Evolutionary conservation across 2,113 vertebrate genomes (phyloP).

Genomic region (Mellivora capensis): DNA sequence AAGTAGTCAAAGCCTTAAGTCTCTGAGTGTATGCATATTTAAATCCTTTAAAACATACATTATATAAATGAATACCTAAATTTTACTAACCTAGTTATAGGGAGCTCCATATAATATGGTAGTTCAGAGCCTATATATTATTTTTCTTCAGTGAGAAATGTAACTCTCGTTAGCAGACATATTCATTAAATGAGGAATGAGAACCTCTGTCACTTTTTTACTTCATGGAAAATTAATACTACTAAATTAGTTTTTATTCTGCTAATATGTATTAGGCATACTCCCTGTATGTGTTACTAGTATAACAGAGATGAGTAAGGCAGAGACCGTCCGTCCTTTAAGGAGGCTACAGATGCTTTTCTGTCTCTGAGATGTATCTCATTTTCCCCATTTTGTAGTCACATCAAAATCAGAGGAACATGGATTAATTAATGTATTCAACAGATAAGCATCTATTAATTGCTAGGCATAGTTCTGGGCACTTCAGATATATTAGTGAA

Average conservation of each 20-base stretch:
- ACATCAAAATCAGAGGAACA: background rate
- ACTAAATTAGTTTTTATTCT: conserved; percentile 36
- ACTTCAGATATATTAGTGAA: background rate
- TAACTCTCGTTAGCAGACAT: background rate
- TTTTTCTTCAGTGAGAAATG: conserved; percentile 21
- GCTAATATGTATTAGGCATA: background rate
- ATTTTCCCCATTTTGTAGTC: background rate
- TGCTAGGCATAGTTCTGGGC: background rate
- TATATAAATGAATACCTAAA: conserved; percentile 8
- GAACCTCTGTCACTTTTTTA: background rate
- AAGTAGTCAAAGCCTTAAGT: background rate
- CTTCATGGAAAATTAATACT: background rate
- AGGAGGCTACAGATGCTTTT: background rate
- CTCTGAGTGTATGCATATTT: background rate
- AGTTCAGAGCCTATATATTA: background rate
- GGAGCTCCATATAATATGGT: background rate
- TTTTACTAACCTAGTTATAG: conserved; percentile 13
- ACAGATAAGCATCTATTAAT: background rate
- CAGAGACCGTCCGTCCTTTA: background rate
- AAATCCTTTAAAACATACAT: background rate
- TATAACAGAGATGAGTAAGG: background rate
- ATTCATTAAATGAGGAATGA: background rate
- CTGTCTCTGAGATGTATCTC: background rate
- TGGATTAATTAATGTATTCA: background rate
- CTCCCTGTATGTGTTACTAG: background rate